A percentile compares a stretch with the other conserved stretches of the same genome.
These are phyloP conservation scores for Megastigmus dorsalis DNA, from an alignment of 2,888 invertebrate species.

Conservation along the genomic window DNA sequence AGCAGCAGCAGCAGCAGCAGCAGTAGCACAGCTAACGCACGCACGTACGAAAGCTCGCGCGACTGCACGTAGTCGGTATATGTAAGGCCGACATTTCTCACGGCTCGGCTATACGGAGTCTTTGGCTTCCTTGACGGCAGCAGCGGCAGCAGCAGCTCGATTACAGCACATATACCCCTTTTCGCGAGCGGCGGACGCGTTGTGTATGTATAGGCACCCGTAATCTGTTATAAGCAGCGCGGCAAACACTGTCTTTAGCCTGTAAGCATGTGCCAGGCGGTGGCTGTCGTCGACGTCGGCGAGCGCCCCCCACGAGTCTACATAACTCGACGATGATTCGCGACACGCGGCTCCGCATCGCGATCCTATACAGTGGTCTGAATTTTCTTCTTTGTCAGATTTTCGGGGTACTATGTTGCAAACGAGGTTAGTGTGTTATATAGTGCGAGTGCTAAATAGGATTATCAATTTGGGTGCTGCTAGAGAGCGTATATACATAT, in stretches of 20 bases:
- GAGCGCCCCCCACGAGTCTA: background rate
- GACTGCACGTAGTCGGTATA: background rate
- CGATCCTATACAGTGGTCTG: background rate
- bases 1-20: no score
- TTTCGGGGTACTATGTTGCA: no score
- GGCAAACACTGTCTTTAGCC: no score
- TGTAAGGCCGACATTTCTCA: background rate
- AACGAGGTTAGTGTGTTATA: no score
- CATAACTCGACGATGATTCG: background rate
- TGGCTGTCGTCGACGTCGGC: background rate
- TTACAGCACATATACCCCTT: no score
- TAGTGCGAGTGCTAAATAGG: no score
- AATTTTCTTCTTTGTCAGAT: background rate
- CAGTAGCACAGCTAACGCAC: no score
- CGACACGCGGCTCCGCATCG: background rate
- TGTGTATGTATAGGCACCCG: background rate
- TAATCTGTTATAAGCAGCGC: background rate
- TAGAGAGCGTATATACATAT: no score
- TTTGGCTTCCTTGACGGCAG: no score
- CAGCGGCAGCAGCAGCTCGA: no score
- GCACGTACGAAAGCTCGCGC: background rate
- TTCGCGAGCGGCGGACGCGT: background rate
- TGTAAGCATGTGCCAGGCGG: no score
- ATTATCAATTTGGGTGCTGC: no score
- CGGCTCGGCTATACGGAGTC: background rate